These are phyloP conservation scores for Salminus brasiliensis DNA, from an alignment of 2,113 vertebrate species.

Conservation along the genomic window DNA sequence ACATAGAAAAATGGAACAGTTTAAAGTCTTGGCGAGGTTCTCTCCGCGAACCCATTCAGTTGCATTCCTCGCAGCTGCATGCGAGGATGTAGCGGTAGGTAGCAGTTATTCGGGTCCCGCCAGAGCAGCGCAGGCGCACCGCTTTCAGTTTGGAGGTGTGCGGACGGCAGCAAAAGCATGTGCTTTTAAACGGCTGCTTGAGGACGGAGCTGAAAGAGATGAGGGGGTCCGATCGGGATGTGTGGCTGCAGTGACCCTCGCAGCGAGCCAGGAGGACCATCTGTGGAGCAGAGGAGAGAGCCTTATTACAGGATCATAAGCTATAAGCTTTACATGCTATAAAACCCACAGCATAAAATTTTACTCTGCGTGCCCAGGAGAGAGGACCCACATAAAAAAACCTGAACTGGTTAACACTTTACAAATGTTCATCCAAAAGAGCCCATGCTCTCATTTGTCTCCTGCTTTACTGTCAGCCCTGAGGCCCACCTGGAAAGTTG, in stretches of 20 bases:
- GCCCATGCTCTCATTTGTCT: too few relatives aligned
- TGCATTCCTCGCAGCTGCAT: constrained; percentile 95
- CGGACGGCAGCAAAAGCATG: constrained; percentile 93
- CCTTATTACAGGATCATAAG: background rate
- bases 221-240: constrained; percentile 89
- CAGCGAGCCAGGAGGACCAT: constrained; percentile 96
- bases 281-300: constrained; percentile 67
- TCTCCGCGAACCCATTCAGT: constrained; percentile 67
- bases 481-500: too few relatives aligned
- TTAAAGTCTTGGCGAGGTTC: constrained; percentile 15
- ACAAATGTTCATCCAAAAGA: background rate
- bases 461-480: too few relatives aligned
- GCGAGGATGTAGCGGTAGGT: constrained; percentile 98
- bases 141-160: constrained; percentile 98
- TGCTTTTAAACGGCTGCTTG: constrained; percentile 94
- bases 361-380: background rate
- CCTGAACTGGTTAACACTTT: background rate
- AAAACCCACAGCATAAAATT: background rate
- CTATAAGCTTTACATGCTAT: background rate
- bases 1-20: constrained; percentile 33
- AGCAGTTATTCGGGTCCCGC: constrained; percentile 90
- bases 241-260: constrained; percentile 93
- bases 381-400: background rate
- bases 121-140: constrained; percentile 87
- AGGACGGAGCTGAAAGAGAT: constrained; percentile 95